phyloP scores from a whole-genome alignment of 2,113 vertebrate genomes.

The Lanius collurio region DNA sequence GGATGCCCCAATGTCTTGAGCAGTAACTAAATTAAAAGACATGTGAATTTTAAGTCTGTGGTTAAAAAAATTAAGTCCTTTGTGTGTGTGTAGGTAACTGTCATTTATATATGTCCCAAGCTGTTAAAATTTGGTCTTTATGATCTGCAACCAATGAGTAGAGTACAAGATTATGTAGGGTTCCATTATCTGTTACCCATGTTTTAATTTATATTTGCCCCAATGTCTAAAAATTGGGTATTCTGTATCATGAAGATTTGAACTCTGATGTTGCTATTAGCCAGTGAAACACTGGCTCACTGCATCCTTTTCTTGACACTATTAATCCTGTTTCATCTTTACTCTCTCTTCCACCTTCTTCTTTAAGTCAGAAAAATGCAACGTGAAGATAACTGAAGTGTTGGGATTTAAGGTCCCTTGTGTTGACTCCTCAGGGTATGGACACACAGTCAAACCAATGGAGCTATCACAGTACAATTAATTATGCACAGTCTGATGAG shows the following conservation, averaged over 20 bases:
- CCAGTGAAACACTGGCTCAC: not conserved
- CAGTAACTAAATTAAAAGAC: not conserved
- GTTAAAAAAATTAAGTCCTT: not conserved
- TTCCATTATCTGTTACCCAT: not conserved
- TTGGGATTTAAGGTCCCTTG: not conserved
- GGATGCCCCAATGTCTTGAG: not conserved
- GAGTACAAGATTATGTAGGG: not conserved
- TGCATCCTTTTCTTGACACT: not conserved
- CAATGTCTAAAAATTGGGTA: not conserved
- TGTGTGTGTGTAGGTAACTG: not conserved
- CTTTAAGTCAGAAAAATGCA: not conserved
- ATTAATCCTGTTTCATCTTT: not conserved
- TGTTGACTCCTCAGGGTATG: not conserved
- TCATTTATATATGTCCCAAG: not conserved
- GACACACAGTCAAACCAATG: not conserved
- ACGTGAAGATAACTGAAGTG: not conserved
- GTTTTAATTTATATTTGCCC: not conserved
- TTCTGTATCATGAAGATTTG: not conserved
- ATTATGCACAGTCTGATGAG: constrained; percentile 20
- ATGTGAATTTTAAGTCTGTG: not conserved
- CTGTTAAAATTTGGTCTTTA: not conserved
- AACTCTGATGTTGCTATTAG: not conserved
- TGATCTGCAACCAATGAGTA: not conserved
- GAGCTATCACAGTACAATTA: not conserved
- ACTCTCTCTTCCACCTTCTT: not conserved